Conservation (phyloP, 2,797 vertebrate species). For the Tympanoctomys barrerae region DNA sequence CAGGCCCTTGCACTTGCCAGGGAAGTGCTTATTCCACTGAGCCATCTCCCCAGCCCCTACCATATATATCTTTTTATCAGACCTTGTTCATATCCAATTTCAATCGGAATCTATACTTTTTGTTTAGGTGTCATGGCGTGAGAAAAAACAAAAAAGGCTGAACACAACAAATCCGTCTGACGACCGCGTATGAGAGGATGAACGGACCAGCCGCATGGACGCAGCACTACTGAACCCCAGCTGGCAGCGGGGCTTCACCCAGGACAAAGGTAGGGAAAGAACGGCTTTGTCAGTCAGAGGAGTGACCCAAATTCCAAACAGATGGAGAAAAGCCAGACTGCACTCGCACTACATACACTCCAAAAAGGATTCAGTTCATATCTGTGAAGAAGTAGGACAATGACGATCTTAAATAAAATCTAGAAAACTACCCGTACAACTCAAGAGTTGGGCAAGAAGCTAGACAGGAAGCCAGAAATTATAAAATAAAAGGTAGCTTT, state of each 20-base stretch:
- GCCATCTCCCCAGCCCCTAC: too few species aligned
- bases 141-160: not conserved
- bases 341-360: not conserved
- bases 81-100: not conserved
- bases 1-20: too few species aligned
- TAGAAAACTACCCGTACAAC: not conserved
- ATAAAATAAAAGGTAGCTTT: not conserved
- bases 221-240: not conserved
- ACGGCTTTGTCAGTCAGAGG: not conserved
- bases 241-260: not conserved
- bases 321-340: not conserved
- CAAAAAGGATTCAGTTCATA: not conserved
- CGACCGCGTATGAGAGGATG: not conserved
- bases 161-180: not conserved
- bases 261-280: not conserved
- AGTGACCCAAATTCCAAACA: not conserved
- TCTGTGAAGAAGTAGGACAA: not conserved
- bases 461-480: not conserved
- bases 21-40: too few species aligned
- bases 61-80: not conserved
- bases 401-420: constrained; percentile 23
- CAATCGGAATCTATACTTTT: not conserved
- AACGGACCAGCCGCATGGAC: not conserved
- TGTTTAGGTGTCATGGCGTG: not conserved
- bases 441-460: not conserved